Evolutionary conservation across 2,113 vertebrate genomes (phyloP).

Genomic region (Scalopus aquaticus): DNA sequence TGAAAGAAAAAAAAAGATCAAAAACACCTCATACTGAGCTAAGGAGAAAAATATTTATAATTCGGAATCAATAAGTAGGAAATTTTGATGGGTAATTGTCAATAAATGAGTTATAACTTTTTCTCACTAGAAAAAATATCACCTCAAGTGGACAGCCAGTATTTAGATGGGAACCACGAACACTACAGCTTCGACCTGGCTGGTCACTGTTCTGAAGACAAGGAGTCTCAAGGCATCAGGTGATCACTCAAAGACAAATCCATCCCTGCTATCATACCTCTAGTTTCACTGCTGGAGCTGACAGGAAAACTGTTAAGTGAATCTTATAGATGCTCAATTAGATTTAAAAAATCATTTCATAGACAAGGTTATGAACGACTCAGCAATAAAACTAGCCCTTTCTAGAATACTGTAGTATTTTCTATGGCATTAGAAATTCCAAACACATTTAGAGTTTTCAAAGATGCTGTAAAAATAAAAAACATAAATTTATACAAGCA

Average conservation of each 20-base stretch:
- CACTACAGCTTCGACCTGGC: too few relatives aligned
- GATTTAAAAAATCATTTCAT: neutral
- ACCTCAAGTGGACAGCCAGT: neutral
- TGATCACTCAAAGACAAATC: neutral
- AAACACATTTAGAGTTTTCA: constrained; percentile 40
- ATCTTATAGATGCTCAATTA: neutral
- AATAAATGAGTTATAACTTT: neutral
- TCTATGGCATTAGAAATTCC: neutral
- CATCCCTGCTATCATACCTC: neutral
- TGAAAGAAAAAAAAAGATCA: neutral
- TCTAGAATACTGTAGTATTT: constrained; percentile 49
- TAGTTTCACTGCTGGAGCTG: neutral
- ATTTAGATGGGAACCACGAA: neutral
- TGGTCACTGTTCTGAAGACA: neutral
- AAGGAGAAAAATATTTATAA: neutral
- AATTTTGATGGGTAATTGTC: neutral
- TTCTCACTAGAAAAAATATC: constrained; percentile 50
- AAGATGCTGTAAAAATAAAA: constrained; percentile 41
- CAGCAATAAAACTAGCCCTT: neutral
- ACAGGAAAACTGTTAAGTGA: neutral
- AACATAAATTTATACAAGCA: neutral
- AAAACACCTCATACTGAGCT: neutral
- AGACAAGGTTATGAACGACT: constrained; percentile 11
- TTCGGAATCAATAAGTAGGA: neutral
- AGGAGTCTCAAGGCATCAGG: neutral